Evolutionary conservation across 2,888 invertebrate species (phyloP), one percentile per base, ranked within the genome.

Genomic region (Dynastes grantii): DNA sequence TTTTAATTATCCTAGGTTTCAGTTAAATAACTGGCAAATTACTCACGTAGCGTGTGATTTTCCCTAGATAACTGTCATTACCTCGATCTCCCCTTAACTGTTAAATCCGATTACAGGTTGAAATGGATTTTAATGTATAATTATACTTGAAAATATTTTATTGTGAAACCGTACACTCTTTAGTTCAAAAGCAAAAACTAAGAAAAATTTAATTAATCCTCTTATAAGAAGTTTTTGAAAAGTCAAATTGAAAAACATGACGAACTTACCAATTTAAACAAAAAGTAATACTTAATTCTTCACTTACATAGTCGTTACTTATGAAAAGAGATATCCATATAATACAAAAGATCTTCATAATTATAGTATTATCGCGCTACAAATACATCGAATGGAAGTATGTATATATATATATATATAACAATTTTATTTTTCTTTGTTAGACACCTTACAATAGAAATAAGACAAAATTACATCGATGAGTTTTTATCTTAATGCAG

Each of bases 361-460:
- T 45, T 27, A 40, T 61, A 13, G 58, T 75, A 61, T 40, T 63
- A 61, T 61, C 1, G 37, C 45, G 45, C 45, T 58, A 61, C 13
- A 27, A 75, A 61, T 73, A 73, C 32, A 40, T 45, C 27, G 29
- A 75, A 75, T 75, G 73, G 73, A 75, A 75, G 61, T 75, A 61
- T 75, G 61, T 45, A 75, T 73, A 55, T 58, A 61, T 75, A 61
- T 45, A 45, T 58, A 45, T 58, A 61, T 45, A 45, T 61, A 75
- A 75, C 45, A 61, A 22, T 75, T 73, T 73, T 58, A 40, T 73
- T 73, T 32, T 73, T 49, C 11, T 32, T 65, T 51, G 16, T 37
- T 73, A 58, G 55, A 58, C 55, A 58, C 55, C 22, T 61, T 75
- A 75, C 73, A 75, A 75, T 75, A 75, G 73, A 75, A 75, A 68